A percentile compares a stretch with the other conserved stretches of the same genome.
Conservation (phyloP, 2,113 vertebrate species). For the Brachionichthys hirsutus region DNA sequence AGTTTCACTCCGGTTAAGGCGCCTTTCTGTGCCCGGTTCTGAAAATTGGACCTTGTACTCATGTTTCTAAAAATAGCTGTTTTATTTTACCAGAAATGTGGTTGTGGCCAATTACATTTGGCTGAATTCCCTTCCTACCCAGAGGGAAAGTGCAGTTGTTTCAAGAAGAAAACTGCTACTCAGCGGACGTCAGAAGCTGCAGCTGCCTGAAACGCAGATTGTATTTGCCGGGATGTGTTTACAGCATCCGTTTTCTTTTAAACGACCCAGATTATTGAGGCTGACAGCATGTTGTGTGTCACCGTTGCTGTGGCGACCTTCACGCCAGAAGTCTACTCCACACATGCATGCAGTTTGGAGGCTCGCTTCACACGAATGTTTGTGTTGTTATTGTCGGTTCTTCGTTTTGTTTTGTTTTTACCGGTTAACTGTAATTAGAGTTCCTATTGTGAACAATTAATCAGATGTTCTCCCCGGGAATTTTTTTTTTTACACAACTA, state of each 20-base stretch:
- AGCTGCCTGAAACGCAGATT: slow-evolving; percentile 2
- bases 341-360: slow-evolving; percentile 2
- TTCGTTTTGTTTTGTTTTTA: slow-evolving; percentile 28
- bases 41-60: slow-evolving; percentile 31
- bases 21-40: slow-evolving; percentile 29
- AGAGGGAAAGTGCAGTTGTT: slow-evolving; percentile 20
- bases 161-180: slow-evolving; percentile 4
- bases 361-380: slow-evolving; percentile 22
- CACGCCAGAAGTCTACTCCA: slow-evolving; percentile 10
- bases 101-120: slow-evolving; percentile 36
- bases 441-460: slow-evolving; percentile 54
- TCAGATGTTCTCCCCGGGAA: slow-evolving; percentile 48
- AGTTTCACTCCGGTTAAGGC: slow-evolving; percentile 24
- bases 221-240: slow-evolving; percentile 24
- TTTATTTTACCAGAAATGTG: slow-evolving; percentile 41
- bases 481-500: slow-evolving; percentile 42
- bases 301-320: slow-evolving; percentile 39
- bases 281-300: slow-evolving; percentile 3
- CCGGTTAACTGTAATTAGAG: slow-evolving; percentile 55
- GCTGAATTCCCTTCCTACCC: slow-evolving; percentile 19
- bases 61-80: slow-evolving; percentile 48
- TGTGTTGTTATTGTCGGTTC: slow-evolving; percentile 11
- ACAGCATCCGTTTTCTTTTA: background rate
- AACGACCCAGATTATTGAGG: slow-evolving; percentile 22
- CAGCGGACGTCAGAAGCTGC: slow-evolving; percentile 7